These are phyloP conservation scores for Onychostoma macrolepis DNA, from an alignment of 2,113 vertebrate species.

Conservation along the genomic window DNA sequence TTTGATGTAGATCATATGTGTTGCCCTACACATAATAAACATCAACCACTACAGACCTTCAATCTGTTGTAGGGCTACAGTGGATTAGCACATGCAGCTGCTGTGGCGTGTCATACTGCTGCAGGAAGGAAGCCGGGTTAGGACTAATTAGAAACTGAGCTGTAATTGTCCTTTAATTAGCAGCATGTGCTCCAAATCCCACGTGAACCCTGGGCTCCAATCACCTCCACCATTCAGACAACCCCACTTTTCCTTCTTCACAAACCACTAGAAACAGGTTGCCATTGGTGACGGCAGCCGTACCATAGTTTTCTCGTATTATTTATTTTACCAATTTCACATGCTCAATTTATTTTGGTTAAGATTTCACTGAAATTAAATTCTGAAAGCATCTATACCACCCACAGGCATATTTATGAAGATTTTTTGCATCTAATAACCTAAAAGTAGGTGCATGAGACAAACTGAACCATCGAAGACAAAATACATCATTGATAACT, in stretches of 20 bases:
- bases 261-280: slow-evolving; percentile 38
- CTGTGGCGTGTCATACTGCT: background rate
- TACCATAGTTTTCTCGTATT: background rate
- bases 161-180: slow-evolving; percentile 42
- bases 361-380: background rate
- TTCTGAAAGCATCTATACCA: background rate
- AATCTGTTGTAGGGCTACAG: background rate
- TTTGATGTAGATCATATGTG: background rate
- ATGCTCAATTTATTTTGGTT: background rate
- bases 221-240: background rate
- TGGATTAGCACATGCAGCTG: background rate
- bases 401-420: background rate
- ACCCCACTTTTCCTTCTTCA: slow-evolving; percentile 4
- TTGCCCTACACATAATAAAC: background rate
- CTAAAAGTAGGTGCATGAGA: background rate
- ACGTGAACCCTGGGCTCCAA: background rate
- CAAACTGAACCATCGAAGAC: background rate
- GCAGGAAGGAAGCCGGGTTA: background rate
- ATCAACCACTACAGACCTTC: background rate
- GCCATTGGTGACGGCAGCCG: slow-evolving; percentile 43
- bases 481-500: background rate
- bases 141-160: slow-evolving; percentile 23
- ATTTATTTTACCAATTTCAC: background rate
- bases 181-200: slow-evolving; percentile 30
- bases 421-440: background rate